Evolutionary conservation across 2,797 vertebrate species (phyloP).

Genomic region (Enteromius mattozi): DNA sequence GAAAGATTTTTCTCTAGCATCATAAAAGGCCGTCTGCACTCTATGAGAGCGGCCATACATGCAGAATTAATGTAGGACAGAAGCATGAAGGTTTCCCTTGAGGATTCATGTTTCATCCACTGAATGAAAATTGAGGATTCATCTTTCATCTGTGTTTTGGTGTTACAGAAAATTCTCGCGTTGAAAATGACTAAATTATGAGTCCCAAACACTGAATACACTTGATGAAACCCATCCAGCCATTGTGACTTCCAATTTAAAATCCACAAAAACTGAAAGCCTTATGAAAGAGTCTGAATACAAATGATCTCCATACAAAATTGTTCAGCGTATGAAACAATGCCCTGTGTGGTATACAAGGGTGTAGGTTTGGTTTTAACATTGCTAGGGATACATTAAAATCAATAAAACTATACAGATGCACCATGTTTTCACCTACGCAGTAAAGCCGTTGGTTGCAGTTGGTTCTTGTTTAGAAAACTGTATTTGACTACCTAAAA

Average conservation of each 20-base stretch:
- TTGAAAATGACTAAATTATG: conserved; percentile 42
- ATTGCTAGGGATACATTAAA: not conserved
- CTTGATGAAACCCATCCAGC: conserved; percentile 49
- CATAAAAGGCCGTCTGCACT: conserved; percentile 16
- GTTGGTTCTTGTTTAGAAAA: not conserved
- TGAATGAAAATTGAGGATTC: conserved; percentile 38
- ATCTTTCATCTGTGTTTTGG: conserved; percentile 45
- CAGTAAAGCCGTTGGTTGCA: not conserved
- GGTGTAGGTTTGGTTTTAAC: no score
- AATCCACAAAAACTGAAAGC: conserved; percentile 29
- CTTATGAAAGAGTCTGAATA: conserved; percentile 17
- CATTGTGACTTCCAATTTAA: conserved; percentile 40
- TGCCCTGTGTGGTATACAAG: not conserved
- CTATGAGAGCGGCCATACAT: conserved; percentile 30
- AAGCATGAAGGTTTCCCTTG: conserved; percentile 19
- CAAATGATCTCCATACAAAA: conserved; percentile 36
- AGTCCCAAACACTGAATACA: conserved; percentile 45
- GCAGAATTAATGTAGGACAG: conserved; percentile 42
- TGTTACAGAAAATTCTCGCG: conserved; percentile 9
- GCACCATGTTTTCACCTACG: conserved; percentile 9
- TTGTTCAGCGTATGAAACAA: conserved; percentile 1
- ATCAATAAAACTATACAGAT: conserved; percentile 3
- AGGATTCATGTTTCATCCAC: conserved; percentile 39
- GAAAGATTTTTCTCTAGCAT: not conserved
- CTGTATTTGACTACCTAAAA: no score